Evolutionary conservation across 1,140 invertebrate genomes (phyloP), one percentile per base, ranked within the genome.

Genomic region (Heliconius eleuchia): DNA sequence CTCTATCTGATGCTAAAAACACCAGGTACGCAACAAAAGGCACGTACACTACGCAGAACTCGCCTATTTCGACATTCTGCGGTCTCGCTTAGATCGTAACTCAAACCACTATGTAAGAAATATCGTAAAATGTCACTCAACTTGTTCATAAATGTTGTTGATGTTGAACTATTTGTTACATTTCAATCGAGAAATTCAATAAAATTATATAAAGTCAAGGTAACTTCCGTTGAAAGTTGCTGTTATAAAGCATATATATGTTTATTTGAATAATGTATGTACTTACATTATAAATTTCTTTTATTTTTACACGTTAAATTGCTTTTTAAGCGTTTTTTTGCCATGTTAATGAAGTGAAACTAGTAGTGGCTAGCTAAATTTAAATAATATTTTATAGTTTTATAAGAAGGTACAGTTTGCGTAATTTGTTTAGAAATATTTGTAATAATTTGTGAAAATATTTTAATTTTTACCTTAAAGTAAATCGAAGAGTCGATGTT

Each of bases 191-290:
- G 60, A 30, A 66, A 66, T 66, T 66, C 30, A 66, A 27, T 66
- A 66, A 66, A 66, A 66, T 66, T 66, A 66, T 16, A 66, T 66
- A 66, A 66, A 30, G 23, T 66, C 60, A 66, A 66, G 60, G 60
- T 66, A 66, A 66, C 60, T 30, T 66, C 60, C 60, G 60, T 66
- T 66, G 60, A 66, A 27, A 30, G 60, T 66, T 30, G 9, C 9
- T 13, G 13, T 66, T 30, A 66, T 66, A 66, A 6, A 6, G 23
- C n/a, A 13, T 66, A 60, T n/a, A 11, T 60, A 27, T 23, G n/a
- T 60, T 9, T 57, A 46, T 23, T 60, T n/a, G 57, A 60, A 60
- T 66, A 66, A 66, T 66, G 55, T 23, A 23, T 66, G 23, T 66
- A 16, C 2, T 13, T 57, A 9, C 19, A 23, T 66, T 27, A 30